Evolutionary conservation across 2,888 invertebrate genomes (phyloP).

Genomic region (Cremastinae sp.): DNA sequence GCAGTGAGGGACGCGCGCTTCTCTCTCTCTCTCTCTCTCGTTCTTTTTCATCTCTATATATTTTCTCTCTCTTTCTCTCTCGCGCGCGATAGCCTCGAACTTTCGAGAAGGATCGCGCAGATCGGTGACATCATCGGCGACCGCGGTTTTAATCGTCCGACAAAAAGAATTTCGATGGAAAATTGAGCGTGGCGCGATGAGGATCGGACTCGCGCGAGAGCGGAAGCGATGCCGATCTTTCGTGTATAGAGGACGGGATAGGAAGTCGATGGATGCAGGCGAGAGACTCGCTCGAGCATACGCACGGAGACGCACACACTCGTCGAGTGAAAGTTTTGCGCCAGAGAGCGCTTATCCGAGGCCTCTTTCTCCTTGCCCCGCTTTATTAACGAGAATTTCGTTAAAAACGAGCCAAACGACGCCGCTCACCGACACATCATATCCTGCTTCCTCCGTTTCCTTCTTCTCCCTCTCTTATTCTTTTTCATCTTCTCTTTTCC

Average conservation of each 20-base stretch:
- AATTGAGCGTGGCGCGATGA: too few relatives aligned
- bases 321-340: constrained; percentile 55
- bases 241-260: constrained; percentile 47
- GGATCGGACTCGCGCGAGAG: too few relatives aligned
- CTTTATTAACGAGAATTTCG: constrained; percentile 50
- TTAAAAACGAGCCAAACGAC: constrained; percentile 45
- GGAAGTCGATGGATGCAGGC: constrained; percentile 50
- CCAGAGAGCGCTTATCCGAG: constrained; percentile 11
- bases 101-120: constrained; percentile 61
- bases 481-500: too few relatives aligned
- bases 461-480: too few relatives aligned
- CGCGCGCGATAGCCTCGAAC: constrained; percentile 56
- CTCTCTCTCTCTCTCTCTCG: constrained; percentile 34
- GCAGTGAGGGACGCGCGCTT: constrained; percentile 68
- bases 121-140: constrained; percentile 32
- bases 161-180: too few relatives aligned
- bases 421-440: constrained; percentile 61
- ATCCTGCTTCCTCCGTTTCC: too few relatives aligned
- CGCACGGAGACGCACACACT: constrained; percentile 39
- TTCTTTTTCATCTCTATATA: constrained; percentile 12
- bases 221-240: constrained; percentile 40
- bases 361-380: constrained; percentile 27
- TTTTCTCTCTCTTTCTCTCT: constrained; percentile 21
- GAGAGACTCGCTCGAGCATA: too few relatives aligned
- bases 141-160: neutral